Evolutionary conservation across 1,140 invertebrate genomes (phyloP).

Genomic region (Trichonephila clavipes): DNA sequence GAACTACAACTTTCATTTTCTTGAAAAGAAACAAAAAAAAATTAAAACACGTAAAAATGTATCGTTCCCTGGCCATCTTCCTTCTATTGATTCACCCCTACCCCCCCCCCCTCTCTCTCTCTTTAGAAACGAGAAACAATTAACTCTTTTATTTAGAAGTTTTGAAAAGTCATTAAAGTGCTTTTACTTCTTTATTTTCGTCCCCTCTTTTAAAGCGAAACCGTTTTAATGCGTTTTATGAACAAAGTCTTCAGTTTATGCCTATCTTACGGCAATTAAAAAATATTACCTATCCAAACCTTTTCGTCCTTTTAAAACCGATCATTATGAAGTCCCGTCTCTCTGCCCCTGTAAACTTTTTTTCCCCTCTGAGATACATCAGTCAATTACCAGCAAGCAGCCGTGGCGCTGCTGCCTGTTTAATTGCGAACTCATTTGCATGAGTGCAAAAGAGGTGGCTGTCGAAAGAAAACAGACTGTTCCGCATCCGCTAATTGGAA

Average conservation of each 20-base stretch:
- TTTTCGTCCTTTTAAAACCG: conserved; percentile 4
- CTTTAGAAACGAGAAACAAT: conserved; percentile 13
- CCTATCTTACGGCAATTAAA: neutral
- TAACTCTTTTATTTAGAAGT: conserved; percentile 30
- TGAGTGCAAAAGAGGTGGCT: neutral
- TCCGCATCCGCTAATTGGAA: conserved; percentile 42
- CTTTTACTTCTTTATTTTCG: neutral
- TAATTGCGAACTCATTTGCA: conserved; percentile 37
- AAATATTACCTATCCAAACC: conserved; percentile 28
- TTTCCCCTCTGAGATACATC: neutral
- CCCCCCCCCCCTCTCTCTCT: neutral
- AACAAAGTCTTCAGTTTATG: neutral
- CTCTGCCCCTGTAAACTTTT: no score
- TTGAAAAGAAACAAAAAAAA: neutral
- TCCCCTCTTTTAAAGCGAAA: neutral
- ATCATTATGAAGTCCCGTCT: neutral
- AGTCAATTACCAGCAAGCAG: neutral
- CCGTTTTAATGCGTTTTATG: conserved; percentile 29
- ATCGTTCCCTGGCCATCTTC: neutral
- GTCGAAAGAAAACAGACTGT: conserved; percentile 40
- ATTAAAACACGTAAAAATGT: neutral
- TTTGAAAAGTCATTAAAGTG: conserved; percentile 26
- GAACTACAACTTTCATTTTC: neutral
- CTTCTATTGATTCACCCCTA: neutral
- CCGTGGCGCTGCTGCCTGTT: neutral